Evolutionary conservation across 2,113 vertebrate genomes (phyloP), one percentile per base, ranked within the genome.

Genomic region (Gorsachius goisagi): DNA sequence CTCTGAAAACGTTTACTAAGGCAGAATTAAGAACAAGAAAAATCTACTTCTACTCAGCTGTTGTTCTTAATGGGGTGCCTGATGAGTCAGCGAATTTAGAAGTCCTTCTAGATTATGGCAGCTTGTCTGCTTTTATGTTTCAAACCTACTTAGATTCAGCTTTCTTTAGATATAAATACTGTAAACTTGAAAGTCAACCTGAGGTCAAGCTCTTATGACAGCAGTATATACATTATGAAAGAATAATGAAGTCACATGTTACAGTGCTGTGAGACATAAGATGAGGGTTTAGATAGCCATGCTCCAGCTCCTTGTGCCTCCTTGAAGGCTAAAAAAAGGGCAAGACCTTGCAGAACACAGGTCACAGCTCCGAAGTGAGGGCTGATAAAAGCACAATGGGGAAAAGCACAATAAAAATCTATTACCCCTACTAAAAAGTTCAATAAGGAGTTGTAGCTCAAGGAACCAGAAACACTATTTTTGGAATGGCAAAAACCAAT

Each of bases 141-240:
- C 0, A 2, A 83, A 66, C 55, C 89, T 76, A 66, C 71, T 88
- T 91, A 41, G 66, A 83, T 93, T 92, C 64, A 37, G 8, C 27
- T 90, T 72, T 86, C 82, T 83, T 95, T 52, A 71, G 79, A 67
- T 86, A 92, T 24, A 88, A 93, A 83, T 64, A 74, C 24, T 93
- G 27, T 59, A 73, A 93, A 94, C 74, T 55, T 95, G 59, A 96
- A 96, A 94, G 91, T 84, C 94, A 95, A 7, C 30, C 62, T 47
- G 72, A 93, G 90, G 80, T 91, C 86, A 94, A 56, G 39, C 10
- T 94, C 72, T 91, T 56, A 60, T 86, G 79, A 74, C 72, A 95
- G 82, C 32, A 56, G 26, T 64, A 33, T 35, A 59, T 77, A 85
- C 41, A 50, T 81, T 89, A 63, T 77, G 49, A 79, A 91, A 89